Conservation (phyloP, 1,140 invertebrate species). For the Chlorops oryzae region DNA sequence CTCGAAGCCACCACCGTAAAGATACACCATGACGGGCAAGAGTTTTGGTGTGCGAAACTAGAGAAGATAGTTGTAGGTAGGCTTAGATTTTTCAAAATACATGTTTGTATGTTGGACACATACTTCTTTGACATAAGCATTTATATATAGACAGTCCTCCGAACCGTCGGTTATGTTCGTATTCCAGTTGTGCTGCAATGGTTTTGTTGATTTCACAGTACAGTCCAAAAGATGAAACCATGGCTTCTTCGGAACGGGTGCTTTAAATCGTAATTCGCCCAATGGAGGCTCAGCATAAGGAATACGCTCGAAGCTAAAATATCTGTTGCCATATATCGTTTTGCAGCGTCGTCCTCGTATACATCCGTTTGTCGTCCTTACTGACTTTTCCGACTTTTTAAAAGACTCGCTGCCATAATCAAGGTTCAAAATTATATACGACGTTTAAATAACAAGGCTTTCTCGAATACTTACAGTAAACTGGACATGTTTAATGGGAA, state of each 20-base stretch:
- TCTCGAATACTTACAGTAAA: too few relatives aligned
- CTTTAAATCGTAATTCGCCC: slow-evolving; percentile 56
- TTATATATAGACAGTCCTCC: slow-evolving; percentile 54
- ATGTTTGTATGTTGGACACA: slow-evolving; percentile 2
- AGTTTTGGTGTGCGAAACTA: slow-evolving; percentile 22
- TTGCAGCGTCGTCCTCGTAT: slow-evolving; percentile 24
- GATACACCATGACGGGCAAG: slow-evolving; percentile 38
- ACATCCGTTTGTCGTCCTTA: slow-evolving; percentile 18
- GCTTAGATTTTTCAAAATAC: background rate
- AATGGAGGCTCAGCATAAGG: slow-evolving; percentile 62
- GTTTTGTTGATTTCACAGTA: slow-evolving; percentile 19
- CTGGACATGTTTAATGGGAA: too few relatives aligned
- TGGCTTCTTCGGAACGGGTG: slow-evolving; percentile 49
- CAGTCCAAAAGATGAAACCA: slow-evolving; percentile 51
- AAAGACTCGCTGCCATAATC: too few relatives aligned
- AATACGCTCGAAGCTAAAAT: slow-evolving; percentile 52
- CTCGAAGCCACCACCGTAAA: slow-evolving; percentile 64
- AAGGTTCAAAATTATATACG: too few relatives aligned
- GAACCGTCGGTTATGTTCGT: slow-evolving; percentile 28
- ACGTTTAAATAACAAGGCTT: too few relatives aligned
- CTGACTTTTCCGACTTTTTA: too few relatives aligned
- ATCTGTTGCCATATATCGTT: slow-evolving; percentile 31
- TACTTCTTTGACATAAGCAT: slow-evolving; percentile 50
- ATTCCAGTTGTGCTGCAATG: slow-evolving; percentile 29
- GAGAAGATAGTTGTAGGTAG: background rate